These are phyloP conservation scores for Myiozetetes cayanensis DNA, from an alignment of 2,113 vertebrate species.

Conservation along the genomic window DNA sequence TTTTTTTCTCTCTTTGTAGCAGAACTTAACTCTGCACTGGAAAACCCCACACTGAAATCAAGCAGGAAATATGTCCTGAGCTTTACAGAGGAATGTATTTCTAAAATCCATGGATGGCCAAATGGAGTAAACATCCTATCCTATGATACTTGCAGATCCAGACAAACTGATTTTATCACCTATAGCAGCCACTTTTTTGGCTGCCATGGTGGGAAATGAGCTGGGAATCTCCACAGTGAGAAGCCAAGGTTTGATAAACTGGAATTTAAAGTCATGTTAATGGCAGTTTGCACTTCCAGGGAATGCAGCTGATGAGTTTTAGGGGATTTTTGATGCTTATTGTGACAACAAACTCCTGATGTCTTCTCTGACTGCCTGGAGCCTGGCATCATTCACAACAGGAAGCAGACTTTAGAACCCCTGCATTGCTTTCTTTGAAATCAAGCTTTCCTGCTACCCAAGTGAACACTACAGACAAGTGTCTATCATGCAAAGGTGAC, in stretches of 20 bases:
- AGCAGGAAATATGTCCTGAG: background rate
- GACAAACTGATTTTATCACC: background rate
- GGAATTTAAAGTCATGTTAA: background rate
- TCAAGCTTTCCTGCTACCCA: background rate
- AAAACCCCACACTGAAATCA: background rate
- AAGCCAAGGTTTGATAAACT: background rate
- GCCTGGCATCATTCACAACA: background rate
- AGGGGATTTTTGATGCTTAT: background rate
- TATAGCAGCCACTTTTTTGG: background rate
- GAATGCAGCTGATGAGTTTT: background rate
- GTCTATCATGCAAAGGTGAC: background rate
- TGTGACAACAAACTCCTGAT: background rate
- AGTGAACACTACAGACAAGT: background rate
- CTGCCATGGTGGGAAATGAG: background rate
- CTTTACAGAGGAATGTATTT: background rate
- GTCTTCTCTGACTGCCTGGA: background rate
- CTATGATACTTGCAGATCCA: background rate
- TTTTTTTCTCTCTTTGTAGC: background rate
- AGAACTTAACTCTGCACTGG: background rate
- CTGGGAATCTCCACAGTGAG: background rate
- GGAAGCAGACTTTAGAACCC: background rate
- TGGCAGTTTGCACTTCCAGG: background rate
- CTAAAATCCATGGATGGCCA: background rate
- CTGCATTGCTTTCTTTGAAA: background rate
- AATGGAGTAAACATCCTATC: background rate